Evolutionary conservation across 2,113 vertebrate species (phyloP), one percentile per base, ranked within the genome.

Genomic region (Acrocephalus kingi): DNA sequence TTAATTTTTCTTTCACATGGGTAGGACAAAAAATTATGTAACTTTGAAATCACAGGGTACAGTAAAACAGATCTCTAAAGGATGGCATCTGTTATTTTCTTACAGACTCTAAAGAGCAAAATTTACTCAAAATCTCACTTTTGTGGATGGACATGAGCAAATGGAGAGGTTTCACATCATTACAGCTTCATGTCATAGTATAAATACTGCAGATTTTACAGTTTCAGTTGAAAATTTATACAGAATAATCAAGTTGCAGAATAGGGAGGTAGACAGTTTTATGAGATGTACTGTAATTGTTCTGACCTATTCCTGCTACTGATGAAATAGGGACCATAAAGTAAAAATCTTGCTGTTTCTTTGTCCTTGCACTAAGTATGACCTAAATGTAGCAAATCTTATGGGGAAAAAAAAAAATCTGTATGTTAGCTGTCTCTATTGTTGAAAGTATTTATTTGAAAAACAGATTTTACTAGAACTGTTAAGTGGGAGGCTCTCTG

Each of bases 261-360:
- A 31, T 82, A 87, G 66, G 83, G 37, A 97, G 58, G 84, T 58
- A 90, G 78, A 84, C 79, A 90, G 58, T 45, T 94, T 92, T 93
- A 92, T 64, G 63, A 87, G 41, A 49, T 2, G 1, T 16, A 37
- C 75, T 83, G 87, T 87, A 89, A 94, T 93, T 85, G 71, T 79
- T 82, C 89, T 89, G 73, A 76, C 82, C 71, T 96, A 52, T 61
- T 92, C 83, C 87, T 84, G 37, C 41, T 87, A 54, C 63, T 68
- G 78, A 62, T 92, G 66, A 91, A 91, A 94, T 58, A 76, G 54
- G 35, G 30, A 43, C 48, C 73, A 87, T 84, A 89, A 95, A 87
- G 56, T 33, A 45, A 87, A 94, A 95, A 82, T 52, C 77, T 71
- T 55, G 78, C 35, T 72, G 69, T 82, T 94, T 93, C 80, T 95